Evolutionary conservation across 2,113 vertebrate species (phyloP).

Genomic region (Erpornis zantholeuca): DNA sequence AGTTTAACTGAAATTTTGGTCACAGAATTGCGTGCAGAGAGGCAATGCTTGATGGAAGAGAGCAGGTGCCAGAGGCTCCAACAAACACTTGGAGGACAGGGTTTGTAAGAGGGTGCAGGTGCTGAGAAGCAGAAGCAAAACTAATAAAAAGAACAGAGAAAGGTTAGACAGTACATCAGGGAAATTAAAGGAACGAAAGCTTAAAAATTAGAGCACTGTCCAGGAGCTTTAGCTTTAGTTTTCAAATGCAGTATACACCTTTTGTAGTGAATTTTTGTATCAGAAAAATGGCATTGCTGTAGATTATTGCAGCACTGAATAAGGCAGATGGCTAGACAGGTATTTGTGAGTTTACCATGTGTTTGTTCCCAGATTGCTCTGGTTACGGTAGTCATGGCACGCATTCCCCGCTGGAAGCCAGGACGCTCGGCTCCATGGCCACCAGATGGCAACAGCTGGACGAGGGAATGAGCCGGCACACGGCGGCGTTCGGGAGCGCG

Average conservation of each 20-base stretch:
- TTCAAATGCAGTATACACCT: neutral
- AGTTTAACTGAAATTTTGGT: neutral
- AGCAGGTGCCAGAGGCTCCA: neutral
- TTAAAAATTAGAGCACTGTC: neutral
- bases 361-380: neutral
- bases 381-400: accelerated
- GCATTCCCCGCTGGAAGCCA: neutral
- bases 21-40: neutral
- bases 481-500: accelerated
- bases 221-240: neutral
- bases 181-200: neutral
- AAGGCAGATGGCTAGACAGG: neutral
- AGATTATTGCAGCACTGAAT: neutral
- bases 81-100: accelerated
- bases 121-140: neutral
- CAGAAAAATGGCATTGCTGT: neutral
- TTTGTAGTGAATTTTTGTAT: neutral
- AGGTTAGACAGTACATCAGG: neutral
- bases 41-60: accelerated
- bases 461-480: neutral
- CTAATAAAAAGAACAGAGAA: neutral
- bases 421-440: neutral
- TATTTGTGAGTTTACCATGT: neutral
- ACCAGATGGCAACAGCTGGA: conserved; percentile 29
- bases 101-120: neutral